phyloP scores from a whole-genome alignment of 2,888 invertebrate genomes.

The Trachelus tabidus region DNA sequence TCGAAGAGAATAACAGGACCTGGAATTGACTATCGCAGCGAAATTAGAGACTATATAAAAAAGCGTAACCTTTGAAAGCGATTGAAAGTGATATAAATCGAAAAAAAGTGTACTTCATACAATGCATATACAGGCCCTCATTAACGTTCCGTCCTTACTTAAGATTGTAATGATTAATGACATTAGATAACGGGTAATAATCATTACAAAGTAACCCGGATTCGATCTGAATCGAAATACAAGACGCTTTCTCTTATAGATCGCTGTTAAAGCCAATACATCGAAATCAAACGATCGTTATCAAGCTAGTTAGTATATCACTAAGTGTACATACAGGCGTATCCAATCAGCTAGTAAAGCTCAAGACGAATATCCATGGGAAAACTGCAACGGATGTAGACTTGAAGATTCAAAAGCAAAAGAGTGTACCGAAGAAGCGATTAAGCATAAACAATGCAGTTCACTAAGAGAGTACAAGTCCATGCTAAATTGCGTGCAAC shows the following conservation, averaged over 20 bases:
- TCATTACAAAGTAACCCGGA: conserved; percentile 2
- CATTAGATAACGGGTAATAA: conserved; percentile 6
- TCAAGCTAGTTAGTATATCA: not conserved
- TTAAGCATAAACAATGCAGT: not conserved
- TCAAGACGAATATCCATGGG: not conserved
- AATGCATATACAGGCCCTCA: not conserved
- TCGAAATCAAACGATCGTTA: not conserved
- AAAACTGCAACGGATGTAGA: not conserved
- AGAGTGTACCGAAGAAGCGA: not conserved
- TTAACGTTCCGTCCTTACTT: not conserved
- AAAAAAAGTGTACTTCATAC: not conserved
- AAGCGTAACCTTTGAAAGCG: not conserved
- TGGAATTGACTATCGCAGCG: not conserved
- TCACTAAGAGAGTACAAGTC: not conserved
- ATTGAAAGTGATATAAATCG: not conserved
- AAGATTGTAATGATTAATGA: conserved; percentile 14
- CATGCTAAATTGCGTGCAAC: not conserved
- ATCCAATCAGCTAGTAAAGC: not conserved
- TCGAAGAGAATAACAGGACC: not conserved
- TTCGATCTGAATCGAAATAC: not conserved
- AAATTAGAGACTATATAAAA: not conserved
- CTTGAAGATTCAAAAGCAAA: not conserved
- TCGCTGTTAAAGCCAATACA: not conserved
- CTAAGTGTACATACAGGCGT: not conserved
- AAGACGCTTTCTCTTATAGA: not conserved